phyloP scores from a whole-genome alignment of 2,797 vertebrate genomes.

The Glossophaga mutica region DNA sequence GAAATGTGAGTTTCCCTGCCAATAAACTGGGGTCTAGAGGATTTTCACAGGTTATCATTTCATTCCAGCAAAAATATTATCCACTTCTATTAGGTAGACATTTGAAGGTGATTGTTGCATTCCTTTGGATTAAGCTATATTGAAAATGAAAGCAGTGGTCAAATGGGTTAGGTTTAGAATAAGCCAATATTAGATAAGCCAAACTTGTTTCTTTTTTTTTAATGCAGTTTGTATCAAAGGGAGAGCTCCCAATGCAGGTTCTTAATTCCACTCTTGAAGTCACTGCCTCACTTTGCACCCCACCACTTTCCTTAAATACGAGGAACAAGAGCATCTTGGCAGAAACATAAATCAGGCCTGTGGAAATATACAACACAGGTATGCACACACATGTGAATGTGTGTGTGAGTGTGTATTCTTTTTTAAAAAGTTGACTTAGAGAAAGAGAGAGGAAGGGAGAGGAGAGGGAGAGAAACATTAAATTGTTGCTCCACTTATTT shows the following conservation, averaged over 20 bases:
- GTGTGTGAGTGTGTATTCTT: neutral
- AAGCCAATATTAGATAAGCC: conserved; percentile 9
- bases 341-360: neutral
- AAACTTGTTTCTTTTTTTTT: neutral
- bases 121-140: conserved; percentile 36
- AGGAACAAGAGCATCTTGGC: neutral
- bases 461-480: too few species aligned
- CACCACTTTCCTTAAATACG: neutral
- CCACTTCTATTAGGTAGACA: neutral
- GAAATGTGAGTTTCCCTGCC: neutral
- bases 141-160: conserved; percentile 39
- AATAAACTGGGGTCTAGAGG: neutral
- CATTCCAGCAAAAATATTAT: conserved; percentile 39
- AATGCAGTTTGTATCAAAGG: neutral
- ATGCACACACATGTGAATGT: neutral
- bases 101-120: neutral
- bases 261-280: conserved; percentile 22
- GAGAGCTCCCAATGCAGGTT: neutral
- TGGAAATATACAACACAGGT: neutral
- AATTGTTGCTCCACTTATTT: too few species aligned
- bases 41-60: conserved; percentile 58
- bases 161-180: conserved; percentile 11
- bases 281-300: neutral
- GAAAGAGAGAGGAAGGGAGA: too few species aligned
- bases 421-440: too few species aligned